Evolutionary conservation across 2,888 invertebrate species (phyloP).

Genomic region (Cheilosia impressa): DNA sequence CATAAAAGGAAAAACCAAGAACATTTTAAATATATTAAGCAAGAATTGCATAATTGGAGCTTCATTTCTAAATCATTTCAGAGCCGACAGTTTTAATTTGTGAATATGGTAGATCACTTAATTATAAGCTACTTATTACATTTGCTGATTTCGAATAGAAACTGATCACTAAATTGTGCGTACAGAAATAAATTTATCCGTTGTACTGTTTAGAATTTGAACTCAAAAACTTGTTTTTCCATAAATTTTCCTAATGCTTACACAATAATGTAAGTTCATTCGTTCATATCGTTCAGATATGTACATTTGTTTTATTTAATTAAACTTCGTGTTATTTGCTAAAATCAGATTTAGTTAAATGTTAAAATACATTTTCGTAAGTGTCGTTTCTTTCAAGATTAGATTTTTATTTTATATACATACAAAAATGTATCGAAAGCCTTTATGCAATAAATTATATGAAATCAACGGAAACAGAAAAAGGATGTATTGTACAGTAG

Average conservation of each 20-base stretch:
- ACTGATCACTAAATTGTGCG: too few species aligned
- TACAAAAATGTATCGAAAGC: not conserved
- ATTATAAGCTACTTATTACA: too few species aligned
- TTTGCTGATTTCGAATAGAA: too few species aligned
- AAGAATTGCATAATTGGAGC: constrained; percentile 2
- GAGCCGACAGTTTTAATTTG: not conserved
- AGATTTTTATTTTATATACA: not conserved
- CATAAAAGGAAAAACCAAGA: constrained; percentile 8
- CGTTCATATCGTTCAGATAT: not conserved
- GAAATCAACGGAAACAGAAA: not conserved
- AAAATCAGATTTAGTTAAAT: not conserved
- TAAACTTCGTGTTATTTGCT: not conserved
- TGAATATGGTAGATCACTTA: not conserved
- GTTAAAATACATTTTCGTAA: not conserved
- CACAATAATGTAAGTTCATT: too few species aligned
- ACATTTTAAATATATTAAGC: not conserved
- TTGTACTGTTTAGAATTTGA: too few species aligned
- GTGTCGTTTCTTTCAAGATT: not conserved
- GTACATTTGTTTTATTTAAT: constrained; percentile 1
- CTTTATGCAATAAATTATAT: not conserved
- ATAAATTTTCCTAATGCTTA: not conserved
- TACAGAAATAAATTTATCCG: too few species aligned
- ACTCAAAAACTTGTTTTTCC: not conserved
- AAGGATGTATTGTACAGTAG: not conserved
- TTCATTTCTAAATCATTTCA: not conserved